phyloP scores from a whole-genome alignment of 2,888 invertebrate species.

The Galeruca laticollis region DNA sequence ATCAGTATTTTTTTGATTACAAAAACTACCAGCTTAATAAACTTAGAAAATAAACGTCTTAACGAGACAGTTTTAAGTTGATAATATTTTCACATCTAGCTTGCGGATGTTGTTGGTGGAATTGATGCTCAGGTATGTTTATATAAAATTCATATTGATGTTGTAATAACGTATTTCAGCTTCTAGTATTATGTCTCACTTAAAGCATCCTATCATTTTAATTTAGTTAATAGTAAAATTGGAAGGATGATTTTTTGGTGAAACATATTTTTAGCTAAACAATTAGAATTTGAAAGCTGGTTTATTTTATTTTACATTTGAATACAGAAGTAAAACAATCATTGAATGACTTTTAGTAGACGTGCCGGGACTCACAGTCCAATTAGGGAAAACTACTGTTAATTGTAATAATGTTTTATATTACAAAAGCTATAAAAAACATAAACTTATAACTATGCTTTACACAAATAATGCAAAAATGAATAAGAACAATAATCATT shows the following conservation, averaged over 20 bases:
- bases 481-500: no score
- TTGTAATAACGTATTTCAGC: slow-evolving; percentile 21
- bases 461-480: no score
- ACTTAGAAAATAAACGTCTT: background rate
- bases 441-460: no score
- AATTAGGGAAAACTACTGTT: no score
- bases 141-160: slow-evolving; percentile 39
- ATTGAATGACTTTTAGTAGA: no score
- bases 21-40: background rate
- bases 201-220: background rate
- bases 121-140: slow-evolving; percentile 76
- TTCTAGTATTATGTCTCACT: background rate
- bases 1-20: background rate
- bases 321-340: no score
- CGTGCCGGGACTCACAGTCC: no score
- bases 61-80: background rate
- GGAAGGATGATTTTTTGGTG: background rate
- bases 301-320: no score
- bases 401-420: no score
- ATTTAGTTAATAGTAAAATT: background rate
- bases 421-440: no score
- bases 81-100: slow-evolving; percentile 47
- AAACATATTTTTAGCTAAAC: no score
- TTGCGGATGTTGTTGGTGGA: slow-evolving; percentile 57
- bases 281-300: no score